phyloP scores from a whole-genome alignment of 2,888 invertebrate species.

The Apomyelois bistriatella region DNA sequence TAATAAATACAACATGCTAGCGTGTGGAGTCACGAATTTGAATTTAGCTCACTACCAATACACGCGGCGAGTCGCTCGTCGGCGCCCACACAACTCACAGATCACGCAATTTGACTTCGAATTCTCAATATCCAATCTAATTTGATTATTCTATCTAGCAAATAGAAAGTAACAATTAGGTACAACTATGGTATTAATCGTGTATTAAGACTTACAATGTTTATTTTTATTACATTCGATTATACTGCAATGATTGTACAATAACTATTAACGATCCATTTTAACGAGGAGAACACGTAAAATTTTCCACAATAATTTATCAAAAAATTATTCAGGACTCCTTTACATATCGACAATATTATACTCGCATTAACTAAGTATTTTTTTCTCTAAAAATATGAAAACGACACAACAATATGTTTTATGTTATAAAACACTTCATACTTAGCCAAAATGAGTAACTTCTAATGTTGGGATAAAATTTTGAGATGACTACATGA shows the following conservation, averaged over 20 bases:
- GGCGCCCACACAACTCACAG: constrained; percentile 53
- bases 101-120: constrained; percentile 61
- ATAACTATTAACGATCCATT: constrained; percentile 62
- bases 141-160: constrained; percentile 80
- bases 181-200: constrained; percentile 67
- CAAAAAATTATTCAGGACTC: constrained; percentile 53
- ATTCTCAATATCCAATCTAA: constrained; percentile 70
- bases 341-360: constrained; percentile 57
- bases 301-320: constrained; percentile 67
- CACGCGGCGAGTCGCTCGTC: constrained; percentile 35
- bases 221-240: constrained; percentile 53
- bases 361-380: constrained; percentile 45
- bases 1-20: not conserved
- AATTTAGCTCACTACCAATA: constrained; percentile 28
- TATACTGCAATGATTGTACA: constrained; percentile 68
- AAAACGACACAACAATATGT: constrained; percentile 75
- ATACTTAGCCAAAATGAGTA: constrained; percentile 63
- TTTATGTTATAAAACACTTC: constrained; percentile 59
- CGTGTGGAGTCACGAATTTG: not conserved
- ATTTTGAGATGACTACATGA: constrained; percentile 71
- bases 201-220: constrained; percentile 52
- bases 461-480: constrained; percentile 60
- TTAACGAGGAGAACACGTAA: constrained; percentile 57
- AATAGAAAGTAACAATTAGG: constrained; percentile 79
- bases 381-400: constrained; percentile 71